Conservation (phyloP, 2,888 invertebrate genomes). For the Loripinus fragilis region DNA sequence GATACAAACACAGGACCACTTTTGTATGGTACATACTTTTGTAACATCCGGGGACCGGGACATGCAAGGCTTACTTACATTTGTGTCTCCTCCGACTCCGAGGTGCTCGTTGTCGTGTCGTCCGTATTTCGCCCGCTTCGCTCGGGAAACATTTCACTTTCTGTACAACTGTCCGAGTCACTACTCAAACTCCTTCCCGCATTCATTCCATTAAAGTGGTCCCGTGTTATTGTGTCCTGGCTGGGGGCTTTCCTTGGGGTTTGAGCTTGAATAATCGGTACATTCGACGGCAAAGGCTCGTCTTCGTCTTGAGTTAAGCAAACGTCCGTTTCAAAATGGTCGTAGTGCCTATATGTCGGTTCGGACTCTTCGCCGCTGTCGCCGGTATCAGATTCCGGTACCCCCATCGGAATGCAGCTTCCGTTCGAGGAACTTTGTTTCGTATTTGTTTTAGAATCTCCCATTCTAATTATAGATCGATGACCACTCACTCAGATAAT, state of each 20-base stretch:
- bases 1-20: no score
- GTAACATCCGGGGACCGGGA: no score
- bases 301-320: conserved; percentile 68
- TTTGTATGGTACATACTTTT: no score
- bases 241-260: conserved; percentile 27
- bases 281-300: conserved; percentile 43
- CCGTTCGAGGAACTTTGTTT: conserved; percentile 19
- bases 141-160: conserved; percentile 56
- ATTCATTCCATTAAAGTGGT: conserved; percentile 28
- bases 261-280: conserved; percentile 20
- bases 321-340: conserved; percentile 69
- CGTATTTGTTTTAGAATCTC: neutral
- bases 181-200: conserved; percentile 56
- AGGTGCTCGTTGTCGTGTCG: conserved; percentile 63
- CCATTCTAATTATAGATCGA: neutral
- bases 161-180: conserved; percentile 67
- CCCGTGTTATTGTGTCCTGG: conserved; percentile 33
- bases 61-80: conserved; percentile 52
- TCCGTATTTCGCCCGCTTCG: conserved; percentile 57
- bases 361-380: conserved; percentile 68
- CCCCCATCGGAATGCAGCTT: conserved; percentile 51
- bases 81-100: conserved; percentile 71
- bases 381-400: conserved; percentile 66
- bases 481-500: no score
- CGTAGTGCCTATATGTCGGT: conserved; percentile 65